A percentile compares a stretch with the other conserved stretches of the same genome.
These are phyloP conservation scores for Chroicocephalus ridibundus DNA, from an alignment of 2,113 vertebrate genomes.

Conservation along the genomic window DNA sequence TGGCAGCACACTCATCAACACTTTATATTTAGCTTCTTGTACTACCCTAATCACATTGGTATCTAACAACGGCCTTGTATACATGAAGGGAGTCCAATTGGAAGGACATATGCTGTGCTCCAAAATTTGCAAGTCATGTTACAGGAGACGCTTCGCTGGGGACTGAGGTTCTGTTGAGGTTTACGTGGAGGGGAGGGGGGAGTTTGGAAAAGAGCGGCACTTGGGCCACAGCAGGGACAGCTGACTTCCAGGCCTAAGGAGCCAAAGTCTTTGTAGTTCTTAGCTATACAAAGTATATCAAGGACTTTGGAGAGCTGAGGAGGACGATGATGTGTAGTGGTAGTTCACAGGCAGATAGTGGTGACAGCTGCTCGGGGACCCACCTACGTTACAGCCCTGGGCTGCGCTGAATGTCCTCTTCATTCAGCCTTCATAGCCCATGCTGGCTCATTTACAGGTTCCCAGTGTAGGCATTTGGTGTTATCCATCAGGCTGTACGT, in stretches of 20 bases:
- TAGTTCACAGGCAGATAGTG: not conserved
- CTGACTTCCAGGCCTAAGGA: not conserved
- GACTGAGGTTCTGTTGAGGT: not conserved
- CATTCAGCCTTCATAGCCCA: not conserved
- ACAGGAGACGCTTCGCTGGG: not conserved
- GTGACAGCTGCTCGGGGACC: not conserved
- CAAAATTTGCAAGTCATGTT: not conserved
- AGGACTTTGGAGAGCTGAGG: not conserved
- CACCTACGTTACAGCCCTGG: not conserved
- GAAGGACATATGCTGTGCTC: not conserved
- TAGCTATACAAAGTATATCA: not conserved
- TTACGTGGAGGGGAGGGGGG: rapidly evolving
- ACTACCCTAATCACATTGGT: not conserved
- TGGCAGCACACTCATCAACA: not conserved
- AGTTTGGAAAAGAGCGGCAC: not conserved
- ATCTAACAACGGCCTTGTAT: rapidly evolving
- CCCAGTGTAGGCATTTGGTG: not conserved
- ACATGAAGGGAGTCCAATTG: rapidly evolving
- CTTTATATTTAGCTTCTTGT: not conserved
- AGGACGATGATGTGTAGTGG: rapidly evolving
- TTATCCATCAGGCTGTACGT: not conserved
- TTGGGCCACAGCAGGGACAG: not conserved
- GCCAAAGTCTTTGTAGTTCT: not conserved
- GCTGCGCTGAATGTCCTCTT: not conserved
- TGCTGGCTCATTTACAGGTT: not conserved